Evolutionary conservation across 1,140 invertebrate genomes (phyloP).

Genomic region (Belonocnema kinseyi): DNA sequence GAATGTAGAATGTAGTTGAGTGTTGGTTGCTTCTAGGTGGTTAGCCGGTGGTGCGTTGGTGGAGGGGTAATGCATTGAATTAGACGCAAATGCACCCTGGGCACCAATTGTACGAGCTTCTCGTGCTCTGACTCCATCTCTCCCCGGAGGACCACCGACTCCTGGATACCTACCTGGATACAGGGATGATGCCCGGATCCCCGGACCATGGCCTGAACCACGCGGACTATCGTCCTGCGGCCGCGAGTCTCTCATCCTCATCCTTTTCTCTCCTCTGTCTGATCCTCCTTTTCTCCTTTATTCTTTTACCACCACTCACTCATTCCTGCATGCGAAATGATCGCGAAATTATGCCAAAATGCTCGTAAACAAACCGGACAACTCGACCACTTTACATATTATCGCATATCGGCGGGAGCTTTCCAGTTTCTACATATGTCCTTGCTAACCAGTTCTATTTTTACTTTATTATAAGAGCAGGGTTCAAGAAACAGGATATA

Average conservation of each 20-base stretch:
- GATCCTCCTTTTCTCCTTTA: no score
- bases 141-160: conserved; percentile 63
- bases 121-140: conserved; percentile 66
- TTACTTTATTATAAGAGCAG: not conserved
- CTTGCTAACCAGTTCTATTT: not conserved
- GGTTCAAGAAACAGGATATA: not conserved
- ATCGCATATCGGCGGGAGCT: conserved; percentile 18
- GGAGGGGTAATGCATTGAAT: conserved; percentile 72
- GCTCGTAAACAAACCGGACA: conserved; percentile 42
- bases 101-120: conserved; percentile 70
- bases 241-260: not conserved
- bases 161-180: conserved; percentile 53
- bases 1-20: conserved; percentile 14
- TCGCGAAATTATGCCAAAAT: conserved; percentile 48
- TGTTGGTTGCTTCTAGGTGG: conserved; percentile 42
- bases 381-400: conserved; percentile 18
- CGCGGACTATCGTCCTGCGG: not conserved
- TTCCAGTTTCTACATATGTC: not conserved
- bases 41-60: conserved; percentile 48
- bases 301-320: not conserved
- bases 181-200: conserved; percentile 45
- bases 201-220: conserved; percentile 40
- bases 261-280: not conserved
- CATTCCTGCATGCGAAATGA: not conserved
- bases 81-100: conserved; percentile 73